These are phyloP conservation scores for Entomyzon cyanotis DNA, from an alignment of 2,113 vertebrate genomes.

Conservation along the genomic window DNA sequence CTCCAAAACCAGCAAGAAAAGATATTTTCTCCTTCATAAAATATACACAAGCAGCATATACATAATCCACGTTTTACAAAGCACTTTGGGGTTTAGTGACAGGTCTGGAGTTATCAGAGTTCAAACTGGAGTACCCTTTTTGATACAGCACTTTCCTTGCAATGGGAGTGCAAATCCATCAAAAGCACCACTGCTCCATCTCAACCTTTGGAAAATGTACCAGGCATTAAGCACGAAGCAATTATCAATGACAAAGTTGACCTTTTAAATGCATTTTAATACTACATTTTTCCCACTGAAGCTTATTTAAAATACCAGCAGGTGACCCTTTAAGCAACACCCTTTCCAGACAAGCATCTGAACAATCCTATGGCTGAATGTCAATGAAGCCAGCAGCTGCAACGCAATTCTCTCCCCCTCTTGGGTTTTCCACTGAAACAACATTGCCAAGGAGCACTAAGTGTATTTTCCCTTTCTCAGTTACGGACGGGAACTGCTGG, in stretches of 20 bases:
- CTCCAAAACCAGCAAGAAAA: not conserved
- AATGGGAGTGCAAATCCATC: not conserved
- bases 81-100: not conserved
- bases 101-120: not conserved
- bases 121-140: not conserved
- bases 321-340: not conserved
- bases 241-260: not conserved
- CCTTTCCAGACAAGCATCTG: not conserved
- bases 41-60: not conserved
- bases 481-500: not conserved
- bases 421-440: not conserved
- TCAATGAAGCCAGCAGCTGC: not conserved
- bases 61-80: not conserved
- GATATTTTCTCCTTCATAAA: not conserved
- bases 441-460: not conserved
- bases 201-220: fast-evolving
- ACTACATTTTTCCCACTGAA: not conserved
- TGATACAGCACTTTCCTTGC: not conserved
- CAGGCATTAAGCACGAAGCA: not conserved
- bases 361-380: not conserved
- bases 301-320: not conserved
- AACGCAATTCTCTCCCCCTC: not conserved
- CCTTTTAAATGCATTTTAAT: not conserved
- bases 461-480: not conserved
- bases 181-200: not conserved